phyloP scores from a whole-genome alignment of 2,113 vertebrate genomes.

The Martes martes region DNA sequence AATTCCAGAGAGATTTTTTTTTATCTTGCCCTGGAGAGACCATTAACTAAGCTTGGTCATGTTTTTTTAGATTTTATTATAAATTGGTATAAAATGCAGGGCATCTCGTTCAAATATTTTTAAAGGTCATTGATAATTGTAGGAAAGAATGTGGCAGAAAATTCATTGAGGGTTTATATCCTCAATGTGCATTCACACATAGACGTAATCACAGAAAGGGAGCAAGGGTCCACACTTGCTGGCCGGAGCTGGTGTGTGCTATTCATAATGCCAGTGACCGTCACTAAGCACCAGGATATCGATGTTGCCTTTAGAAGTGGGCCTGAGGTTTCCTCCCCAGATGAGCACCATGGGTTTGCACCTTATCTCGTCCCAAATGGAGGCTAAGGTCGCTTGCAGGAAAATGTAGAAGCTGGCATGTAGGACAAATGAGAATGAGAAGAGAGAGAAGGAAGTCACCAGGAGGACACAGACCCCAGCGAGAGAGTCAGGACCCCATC shows the following conservation, averaged over 20 bases:
- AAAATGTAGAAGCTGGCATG: neutral
- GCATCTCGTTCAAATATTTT: conserved; percentile 69
- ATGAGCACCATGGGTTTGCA: rapidly evolving
- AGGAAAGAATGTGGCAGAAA: neutral
- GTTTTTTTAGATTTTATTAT: neutral
- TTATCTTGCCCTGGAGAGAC: conserved; percentile 56
- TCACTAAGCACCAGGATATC: neutral
- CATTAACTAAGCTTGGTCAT: neutral
- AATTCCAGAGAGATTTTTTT: neutral
- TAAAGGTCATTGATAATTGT: neutral
- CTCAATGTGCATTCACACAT: neutral
- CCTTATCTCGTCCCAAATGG: neutral
- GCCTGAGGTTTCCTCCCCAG: too few species aligned
- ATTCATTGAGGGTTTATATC: neutral
- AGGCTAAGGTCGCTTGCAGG: neutral
- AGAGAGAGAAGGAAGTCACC: neutral
- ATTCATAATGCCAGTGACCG: neutral
- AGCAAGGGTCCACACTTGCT: too few species aligned
- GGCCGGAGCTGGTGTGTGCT: rapidly evolving
- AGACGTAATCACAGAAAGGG: neutral
- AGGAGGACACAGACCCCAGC: neutral
- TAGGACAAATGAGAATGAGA: neutral
- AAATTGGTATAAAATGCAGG: neutral
- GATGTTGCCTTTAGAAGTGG: neutral
- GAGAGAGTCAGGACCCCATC: too few species aligned